Evolutionary conservation across 2,797 vertebrate species (phyloP).

Genomic region (Calcarius lapponicus): DNA sequence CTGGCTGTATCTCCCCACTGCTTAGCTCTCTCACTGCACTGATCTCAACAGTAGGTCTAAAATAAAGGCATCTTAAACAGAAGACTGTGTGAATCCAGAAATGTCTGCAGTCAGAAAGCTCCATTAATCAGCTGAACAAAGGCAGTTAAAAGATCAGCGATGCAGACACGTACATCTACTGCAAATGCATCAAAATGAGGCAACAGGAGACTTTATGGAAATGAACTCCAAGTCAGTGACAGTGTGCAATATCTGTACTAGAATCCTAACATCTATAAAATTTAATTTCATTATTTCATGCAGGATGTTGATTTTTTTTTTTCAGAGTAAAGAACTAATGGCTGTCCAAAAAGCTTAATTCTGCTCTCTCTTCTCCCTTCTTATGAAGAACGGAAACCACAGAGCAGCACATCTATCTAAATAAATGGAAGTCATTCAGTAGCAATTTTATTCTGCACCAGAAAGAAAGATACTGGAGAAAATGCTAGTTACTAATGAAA

Average conservation of each 20-base stretch:
- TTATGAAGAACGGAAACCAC: background rate
- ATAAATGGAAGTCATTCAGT: slow-evolving; percentile 7
- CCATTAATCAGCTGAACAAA: slow-evolving; percentile 74
- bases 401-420: background rate
- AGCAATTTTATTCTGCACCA: background rate
- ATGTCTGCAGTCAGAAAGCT: slow-evolving; percentile 62
- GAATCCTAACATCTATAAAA: slow-evolving; percentile 9
- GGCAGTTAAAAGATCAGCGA: slow-evolving; percentile 71
- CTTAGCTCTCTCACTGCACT: background rate
- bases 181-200: slow-evolving; percentile 69
- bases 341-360: slow-evolving; percentile 5
- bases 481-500: slow-evolving; percentile 29
- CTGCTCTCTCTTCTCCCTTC: background rate
- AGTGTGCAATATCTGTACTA: background rate
- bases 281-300: background rate
- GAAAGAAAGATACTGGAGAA: background rate
- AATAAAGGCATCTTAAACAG: slow-evolving; percentile 45
- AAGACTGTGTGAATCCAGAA: slow-evolving; percentile 41
- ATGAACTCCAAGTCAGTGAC: slow-evolving; percentile 47
- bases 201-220: slow-evolving; percentile 66
- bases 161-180: slow-evolving; percentile 61
- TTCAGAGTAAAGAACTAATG: background rate
- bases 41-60: slow-evolving; percentile 41
- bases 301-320: background rate
- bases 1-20: background rate